These are phyloP conservation scores for Pipistrellus nathusii DNA, from an alignment of 2,797 vertebrate species.

Conservation along the genomic window DNA sequence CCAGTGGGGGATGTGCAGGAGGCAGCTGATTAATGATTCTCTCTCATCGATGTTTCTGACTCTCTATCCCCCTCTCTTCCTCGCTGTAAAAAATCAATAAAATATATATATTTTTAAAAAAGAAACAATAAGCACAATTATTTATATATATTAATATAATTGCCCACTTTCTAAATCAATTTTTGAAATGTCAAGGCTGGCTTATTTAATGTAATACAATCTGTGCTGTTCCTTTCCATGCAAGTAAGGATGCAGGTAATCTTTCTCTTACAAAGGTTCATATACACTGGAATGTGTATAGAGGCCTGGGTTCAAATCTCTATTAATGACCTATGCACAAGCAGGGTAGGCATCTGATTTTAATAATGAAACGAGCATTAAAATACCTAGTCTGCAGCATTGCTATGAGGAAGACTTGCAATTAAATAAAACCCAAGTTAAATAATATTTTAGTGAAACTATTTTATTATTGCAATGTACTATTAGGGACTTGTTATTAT, in stretches of 20 bases:
- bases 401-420: not conserved
- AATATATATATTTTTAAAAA: too few relatives aligned
- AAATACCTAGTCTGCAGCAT: not conserved
- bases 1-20: too few relatives aligned
- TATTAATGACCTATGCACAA: not conserved
- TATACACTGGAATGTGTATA: not conserved
- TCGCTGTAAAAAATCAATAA: too few relatives aligned
- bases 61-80: too few relatives aligned
- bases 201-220: not conserved
- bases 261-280: not conserved
- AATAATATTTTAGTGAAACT: not conserved
- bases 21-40: too few relatives aligned
- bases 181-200: conserved; percentile 31
- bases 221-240: not conserved
- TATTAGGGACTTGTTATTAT: not conserved
- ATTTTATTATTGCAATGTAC: not conserved
- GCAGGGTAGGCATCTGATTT: not conserved
- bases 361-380: not conserved
- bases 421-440: conserved; percentile 24
- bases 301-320: not conserved
- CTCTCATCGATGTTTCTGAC: too few relatives aligned
- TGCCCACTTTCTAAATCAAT: not conserved
- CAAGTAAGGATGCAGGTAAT: not conserved
- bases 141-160: not conserved
- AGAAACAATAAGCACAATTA: not conserved